These are phyloP conservation scores for Holothuria glaberrima DNA, from an alignment of 35 echinoderm and acorn worm genomes.

Conservation along the genomic window DNA sequence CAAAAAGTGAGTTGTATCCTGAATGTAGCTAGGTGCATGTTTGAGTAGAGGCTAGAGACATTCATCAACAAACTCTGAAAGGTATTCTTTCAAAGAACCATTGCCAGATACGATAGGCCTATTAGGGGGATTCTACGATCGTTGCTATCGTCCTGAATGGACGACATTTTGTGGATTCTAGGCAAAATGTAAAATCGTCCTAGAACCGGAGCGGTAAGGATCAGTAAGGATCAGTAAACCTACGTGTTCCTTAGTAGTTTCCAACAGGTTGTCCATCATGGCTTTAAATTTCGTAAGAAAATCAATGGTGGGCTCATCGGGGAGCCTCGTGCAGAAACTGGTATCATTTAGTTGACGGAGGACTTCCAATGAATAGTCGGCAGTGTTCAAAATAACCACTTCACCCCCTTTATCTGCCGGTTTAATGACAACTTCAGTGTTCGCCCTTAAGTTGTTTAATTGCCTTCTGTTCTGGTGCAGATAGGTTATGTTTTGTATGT, in stretches of 20 bases:
- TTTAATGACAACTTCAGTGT: conserved; percentile 22
- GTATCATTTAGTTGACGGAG: conserved; percentile 10
- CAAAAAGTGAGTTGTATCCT: conserved; percentile 29
- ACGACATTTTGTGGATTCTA: too few relatives aligned
- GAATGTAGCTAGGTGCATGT: conserved; percentile 1
- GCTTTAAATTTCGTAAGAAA: not conserved
- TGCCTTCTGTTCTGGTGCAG: not conserved
- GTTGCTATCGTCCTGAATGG: too few relatives aligned
- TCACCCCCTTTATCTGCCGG: conserved; percentile 31
- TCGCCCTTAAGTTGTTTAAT: not conserved
- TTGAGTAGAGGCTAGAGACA: not conserved
- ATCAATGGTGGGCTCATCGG: not conserved
- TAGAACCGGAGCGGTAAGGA: too few relatives aligned
- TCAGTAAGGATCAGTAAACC: too few relatives aligned
- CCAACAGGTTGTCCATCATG: not conserved
- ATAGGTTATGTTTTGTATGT: not conserved
- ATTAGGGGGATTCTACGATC: too few relatives aligned
- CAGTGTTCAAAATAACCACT: conserved; percentile 10
- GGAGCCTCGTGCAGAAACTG: not conserved
- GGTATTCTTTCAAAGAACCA: conserved; percentile 3
- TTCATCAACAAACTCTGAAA: conserved; percentile 10
- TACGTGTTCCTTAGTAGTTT: not conserved
- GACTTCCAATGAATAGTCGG: conserved; percentile 26
- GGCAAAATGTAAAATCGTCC: too few relatives aligned
- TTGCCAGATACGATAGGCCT: conserved; percentile 13